Evolutionary conservation across 2,888 invertebrate species (phyloP).

Genomic region (Rhagonycha fulva): DNA sequence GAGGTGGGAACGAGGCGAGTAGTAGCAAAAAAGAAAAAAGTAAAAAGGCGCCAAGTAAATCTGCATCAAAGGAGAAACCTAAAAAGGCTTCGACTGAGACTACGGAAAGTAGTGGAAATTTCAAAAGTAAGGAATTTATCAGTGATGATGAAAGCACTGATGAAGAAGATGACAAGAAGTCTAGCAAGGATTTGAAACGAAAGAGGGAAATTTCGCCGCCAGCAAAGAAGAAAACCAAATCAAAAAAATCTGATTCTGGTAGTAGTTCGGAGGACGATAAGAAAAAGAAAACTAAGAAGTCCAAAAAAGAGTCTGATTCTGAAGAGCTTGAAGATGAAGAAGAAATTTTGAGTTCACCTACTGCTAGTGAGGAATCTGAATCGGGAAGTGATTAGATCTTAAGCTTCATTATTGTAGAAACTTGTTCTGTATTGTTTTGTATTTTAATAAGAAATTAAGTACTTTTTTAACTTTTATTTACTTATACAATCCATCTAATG

Average conservation of each 20-base stretch:
- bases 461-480: not conserved
- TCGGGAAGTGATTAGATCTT: not conserved
- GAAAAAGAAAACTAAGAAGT: constrained; percentile 50
- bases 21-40: constrained; percentile 53
- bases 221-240: constrained; percentile 36
- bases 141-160: constrained; percentile 71
- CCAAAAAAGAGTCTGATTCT: constrained; percentile 54
- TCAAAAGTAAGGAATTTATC: constrained; percentile 93
- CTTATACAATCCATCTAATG: too few relatives aligned
- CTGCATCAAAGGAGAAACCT: not conserved
- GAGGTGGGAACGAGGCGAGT: constrained; percentile 57
- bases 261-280: constrained; percentile 40
- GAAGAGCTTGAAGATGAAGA: constrained; percentile 28
- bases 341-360: constrained; percentile 51
- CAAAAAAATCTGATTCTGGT: constrained; percentile 25
- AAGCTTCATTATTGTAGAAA: not conserved
- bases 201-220: constrained; percentile 24
- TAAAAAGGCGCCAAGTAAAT: constrained; percentile 39
- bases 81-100: constrained; percentile 44
- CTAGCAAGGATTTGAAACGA: constrained; percentile 37
- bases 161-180: constrained; percentile 54
- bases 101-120: constrained; percentile 58
- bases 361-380: constrained; percentile 55
- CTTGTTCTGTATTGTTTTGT: not conserved
- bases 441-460: not conserved